phyloP scores from a whole-genome alignment of 2,113 vertebrate genomes.

The Eretmochelys imbricata region DNA sequence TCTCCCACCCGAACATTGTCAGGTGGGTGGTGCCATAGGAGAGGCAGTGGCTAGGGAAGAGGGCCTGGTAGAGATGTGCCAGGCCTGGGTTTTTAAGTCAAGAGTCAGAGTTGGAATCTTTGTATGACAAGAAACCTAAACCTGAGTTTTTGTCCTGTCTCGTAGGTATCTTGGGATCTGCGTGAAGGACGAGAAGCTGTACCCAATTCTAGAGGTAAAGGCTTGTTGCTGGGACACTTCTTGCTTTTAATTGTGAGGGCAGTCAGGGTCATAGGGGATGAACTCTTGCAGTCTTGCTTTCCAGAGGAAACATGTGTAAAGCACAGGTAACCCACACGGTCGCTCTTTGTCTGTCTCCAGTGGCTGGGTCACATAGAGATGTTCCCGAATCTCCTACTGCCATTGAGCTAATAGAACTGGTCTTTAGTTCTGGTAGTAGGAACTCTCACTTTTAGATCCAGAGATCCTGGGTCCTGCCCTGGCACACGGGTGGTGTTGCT shows the following conservation, averaged over 20 bases:
- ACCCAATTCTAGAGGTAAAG: conserved; percentile 89
- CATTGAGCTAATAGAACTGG: not conserved
- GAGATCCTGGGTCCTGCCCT: not conserved
- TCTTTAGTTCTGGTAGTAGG: fast-evolving
- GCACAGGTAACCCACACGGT: not conserved
- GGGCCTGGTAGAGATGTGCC: not conserved
- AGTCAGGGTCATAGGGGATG: not conserved
- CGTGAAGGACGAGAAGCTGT: conserved; percentile 89
- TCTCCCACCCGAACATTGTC: conserved; percentile 91
- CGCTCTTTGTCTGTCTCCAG: fast-evolving
- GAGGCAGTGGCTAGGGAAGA: not conserved
- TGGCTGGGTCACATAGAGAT: not conserved
- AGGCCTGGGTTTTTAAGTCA: not conserved
- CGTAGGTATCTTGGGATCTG: conserved; percentile 91
- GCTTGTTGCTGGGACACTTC: not conserved
- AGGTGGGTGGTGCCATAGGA: conserved; percentile 73
- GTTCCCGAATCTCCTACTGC: not conserved
- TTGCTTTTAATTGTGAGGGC: not conserved
- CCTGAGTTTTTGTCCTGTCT: not conserved
- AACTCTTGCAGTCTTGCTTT: not conserved
- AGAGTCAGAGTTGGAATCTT: not conserved
- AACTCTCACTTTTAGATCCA: not conserved
- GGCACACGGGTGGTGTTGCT: not conserved
- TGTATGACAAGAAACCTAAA: not conserved
- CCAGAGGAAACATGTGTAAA: not conserved